Conservation (phyloP, 2,888 invertebrate species). For the Heteropelma amictum region DNA sequence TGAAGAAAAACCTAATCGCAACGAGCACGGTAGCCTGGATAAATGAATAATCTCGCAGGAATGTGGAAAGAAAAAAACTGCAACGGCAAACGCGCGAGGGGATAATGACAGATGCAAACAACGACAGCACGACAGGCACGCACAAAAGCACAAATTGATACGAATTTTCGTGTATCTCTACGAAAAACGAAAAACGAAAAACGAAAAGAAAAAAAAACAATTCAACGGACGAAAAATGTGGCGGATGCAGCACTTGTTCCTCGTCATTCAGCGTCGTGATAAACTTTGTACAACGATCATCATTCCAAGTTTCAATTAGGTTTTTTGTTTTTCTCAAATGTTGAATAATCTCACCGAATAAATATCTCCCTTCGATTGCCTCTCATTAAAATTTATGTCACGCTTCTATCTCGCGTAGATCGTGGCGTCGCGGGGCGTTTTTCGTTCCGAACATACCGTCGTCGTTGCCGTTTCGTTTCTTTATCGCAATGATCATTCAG, state of each 20-base stretch:
- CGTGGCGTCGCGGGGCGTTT: constrained; percentile 55
- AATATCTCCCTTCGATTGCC: constrained; percentile 39
- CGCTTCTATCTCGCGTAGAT: constrained; percentile 55
- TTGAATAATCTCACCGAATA: constrained; percentile 51
- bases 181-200: neutral
- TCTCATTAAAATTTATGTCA: constrained; percentile 52
- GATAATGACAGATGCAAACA: constrained; percentile 14
- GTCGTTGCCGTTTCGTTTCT: neutral
- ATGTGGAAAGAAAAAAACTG: neutral
- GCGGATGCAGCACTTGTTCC: constrained; percentile 17
- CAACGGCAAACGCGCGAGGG: neutral
- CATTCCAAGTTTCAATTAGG: neutral
- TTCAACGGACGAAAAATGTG: neutral
- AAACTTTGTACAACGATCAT: constrained; percentile 12
- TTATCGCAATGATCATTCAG: neutral
- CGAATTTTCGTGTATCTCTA: neutral
- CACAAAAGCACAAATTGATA: constrained; percentile 57
- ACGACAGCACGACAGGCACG: constrained; percentile 34
- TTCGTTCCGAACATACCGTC: constrained; percentile 35
- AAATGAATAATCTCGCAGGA: neutral
- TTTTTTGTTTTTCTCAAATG: constrained; percentile 6
- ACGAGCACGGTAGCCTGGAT: constrained; percentile 9
- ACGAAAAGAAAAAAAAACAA: neutral
- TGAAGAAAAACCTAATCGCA: neutral
- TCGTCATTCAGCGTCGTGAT: neutral